phyloP scores from a whole-genome alignment of 2,888 invertebrate genomes.

The Heliconius cydno region DNA sequence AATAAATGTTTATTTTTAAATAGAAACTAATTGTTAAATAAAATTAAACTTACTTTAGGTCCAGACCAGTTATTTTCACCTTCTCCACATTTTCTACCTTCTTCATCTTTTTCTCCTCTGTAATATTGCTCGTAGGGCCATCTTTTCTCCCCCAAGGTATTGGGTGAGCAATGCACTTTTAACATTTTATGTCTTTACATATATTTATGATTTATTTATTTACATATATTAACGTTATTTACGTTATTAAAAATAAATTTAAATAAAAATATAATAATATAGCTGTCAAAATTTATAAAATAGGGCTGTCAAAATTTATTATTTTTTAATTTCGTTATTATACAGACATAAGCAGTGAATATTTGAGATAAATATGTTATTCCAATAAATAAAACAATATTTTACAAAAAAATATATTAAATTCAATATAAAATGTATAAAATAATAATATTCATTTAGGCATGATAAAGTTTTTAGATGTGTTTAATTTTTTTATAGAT shows the following conservation, averaged over 20 bases:
- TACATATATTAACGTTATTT: no score
- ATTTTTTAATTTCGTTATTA: neutral
- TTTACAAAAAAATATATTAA: neutral
- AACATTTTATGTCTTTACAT: conserved; percentile 22
- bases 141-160: conserved; percentile 50
- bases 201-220: neutral
- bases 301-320: neutral
- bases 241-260: neutral
- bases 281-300: neutral
- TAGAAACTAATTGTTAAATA: neutral
- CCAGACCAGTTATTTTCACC: conserved; percentile 68
- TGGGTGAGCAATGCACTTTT: conserved; percentile 22
- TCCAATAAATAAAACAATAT: neutral
- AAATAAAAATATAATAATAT: neutral
- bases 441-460: neutral
- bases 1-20: neutral
- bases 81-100: conserved; percentile 55
- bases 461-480: neutral
- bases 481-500: neutral
- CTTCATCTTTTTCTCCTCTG: conserved; percentile 64
- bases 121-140: conserved; percentile 69
- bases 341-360: neutral
- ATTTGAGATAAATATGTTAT: neutral
- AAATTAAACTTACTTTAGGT: conserved; percentile 57
- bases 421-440: conserved; percentile 1